These are phyloP conservation scores for Pachypeltis micranthus DNA, from an alignment of 1,140 invertebrate species.

Conservation along the genomic window DNA sequence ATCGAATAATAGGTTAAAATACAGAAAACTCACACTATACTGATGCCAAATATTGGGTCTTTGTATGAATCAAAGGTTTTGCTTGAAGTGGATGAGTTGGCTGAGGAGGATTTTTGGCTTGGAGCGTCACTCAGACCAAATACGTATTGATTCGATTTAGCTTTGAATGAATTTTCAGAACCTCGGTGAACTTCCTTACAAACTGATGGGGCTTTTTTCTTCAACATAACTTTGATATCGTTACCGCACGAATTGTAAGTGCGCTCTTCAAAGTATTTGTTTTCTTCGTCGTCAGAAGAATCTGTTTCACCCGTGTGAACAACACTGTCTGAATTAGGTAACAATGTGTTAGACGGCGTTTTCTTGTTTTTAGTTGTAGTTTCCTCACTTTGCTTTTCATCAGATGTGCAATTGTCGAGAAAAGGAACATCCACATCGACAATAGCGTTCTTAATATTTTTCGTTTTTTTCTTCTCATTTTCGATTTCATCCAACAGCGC, in stretches of 20 bases:
- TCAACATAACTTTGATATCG: conserved; percentile 48
- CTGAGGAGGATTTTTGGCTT: not conserved
- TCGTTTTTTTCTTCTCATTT: not conserved
- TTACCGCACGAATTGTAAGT: conserved; percentile 57
- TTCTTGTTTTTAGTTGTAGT: not conserved
- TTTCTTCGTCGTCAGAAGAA: conserved; percentile 70
- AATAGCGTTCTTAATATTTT: not conserved
- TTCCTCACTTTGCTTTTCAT: not conserved
- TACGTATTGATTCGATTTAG: not conserved
- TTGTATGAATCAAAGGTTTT: not conserved
- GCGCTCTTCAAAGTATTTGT: conserved; percentile 52
- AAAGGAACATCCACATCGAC: conserved; percentile 8
- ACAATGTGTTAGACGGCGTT: not conserved
- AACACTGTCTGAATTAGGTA: conserved; percentile 30
- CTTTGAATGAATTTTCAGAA: no score
- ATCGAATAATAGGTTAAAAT: no score
- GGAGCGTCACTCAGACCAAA: not conserved
- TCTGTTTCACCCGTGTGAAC: conserved; percentile 50
- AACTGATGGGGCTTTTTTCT: not conserved
- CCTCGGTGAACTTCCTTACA: no score
- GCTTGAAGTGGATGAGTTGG: not conserved
- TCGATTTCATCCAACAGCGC: not conserved
- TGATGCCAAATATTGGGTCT: conserved; percentile 66
- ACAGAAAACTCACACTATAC: conserved; percentile 37
- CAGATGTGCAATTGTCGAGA: not conserved